Percentiles rank a stretch among this genome's conserved stretches.
Conservation (phyloP, 2,797 vertebrate species). For the Orientallactaga sibirica region DNA sequence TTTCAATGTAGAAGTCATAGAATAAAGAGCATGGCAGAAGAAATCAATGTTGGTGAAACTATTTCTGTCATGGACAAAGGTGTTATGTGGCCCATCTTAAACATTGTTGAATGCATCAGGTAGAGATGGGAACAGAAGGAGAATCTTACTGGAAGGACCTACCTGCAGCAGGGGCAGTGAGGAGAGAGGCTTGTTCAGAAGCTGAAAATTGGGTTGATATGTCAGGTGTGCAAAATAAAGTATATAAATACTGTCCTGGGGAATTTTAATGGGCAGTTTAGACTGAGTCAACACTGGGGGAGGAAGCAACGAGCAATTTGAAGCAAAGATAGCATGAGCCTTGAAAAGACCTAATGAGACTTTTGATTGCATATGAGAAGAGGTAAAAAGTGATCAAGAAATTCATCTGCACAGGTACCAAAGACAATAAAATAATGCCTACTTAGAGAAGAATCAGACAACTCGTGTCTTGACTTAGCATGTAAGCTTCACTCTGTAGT, state of each 20-base stretch:
- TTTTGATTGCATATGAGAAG: slow-evolving; percentile 5
- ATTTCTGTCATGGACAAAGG: not conserved
- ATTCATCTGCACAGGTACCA: not conserved
- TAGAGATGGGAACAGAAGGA: not conserved
- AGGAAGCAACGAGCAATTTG: not conserved
- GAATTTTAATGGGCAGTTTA: slow-evolving; percentile 17
- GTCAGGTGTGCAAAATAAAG: not conserved
- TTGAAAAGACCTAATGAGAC: slow-evolving; percentile 38
- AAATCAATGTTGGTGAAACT: not conserved
- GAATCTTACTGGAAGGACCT: not conserved
- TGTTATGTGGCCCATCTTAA: not conserved
- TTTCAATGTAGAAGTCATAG: slow-evolving; percentile 29
- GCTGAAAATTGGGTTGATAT: not conserved
- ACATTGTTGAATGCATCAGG: not conserved
- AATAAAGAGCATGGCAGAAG: not conserved
- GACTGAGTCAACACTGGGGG: slow-evolving; percentile 2
- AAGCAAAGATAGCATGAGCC: slow-evolving; percentile 23
- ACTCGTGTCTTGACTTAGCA: not conserved
- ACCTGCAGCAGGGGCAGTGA: not conserved
- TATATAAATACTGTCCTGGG: not conserved
- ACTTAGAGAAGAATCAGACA: slow-evolving; percentile 28
- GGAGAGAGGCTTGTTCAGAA: not conserved
- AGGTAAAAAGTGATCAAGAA: slow-evolving; percentile 1
- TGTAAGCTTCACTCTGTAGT: not conserved
- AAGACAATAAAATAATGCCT: slow-evolving; percentile 34